Conservation (phyloP, 2,797 vertebrate genomes). For the Cynodonichthys magdalenae region DNA sequence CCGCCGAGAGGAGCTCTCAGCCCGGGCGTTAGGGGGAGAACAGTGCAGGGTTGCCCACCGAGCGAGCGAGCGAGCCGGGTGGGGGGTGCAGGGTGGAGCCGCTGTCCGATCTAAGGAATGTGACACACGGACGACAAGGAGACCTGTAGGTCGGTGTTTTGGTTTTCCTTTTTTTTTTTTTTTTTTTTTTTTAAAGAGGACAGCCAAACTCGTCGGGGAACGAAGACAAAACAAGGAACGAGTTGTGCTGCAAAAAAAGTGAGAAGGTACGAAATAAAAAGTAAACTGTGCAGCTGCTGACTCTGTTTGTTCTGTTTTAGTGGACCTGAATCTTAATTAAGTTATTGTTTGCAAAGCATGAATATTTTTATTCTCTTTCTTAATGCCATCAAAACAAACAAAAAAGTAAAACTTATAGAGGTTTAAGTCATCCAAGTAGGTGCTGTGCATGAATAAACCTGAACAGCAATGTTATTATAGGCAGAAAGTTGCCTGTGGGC, state of each 20-base stretch:
- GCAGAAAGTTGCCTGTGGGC: constrained; percentile 23
- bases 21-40: constrained; percentile 11
- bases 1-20: constrained; percentile 33
- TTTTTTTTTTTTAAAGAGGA: not conserved
- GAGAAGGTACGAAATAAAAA: constrained; percentile 54
- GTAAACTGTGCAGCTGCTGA: constrained; percentile 10
- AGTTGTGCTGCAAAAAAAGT: constrained; percentile 33
- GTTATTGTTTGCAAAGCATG: no score
- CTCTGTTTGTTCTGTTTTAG: no score
- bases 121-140: constrained; percentile 44
- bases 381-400: constrained; percentile 3
- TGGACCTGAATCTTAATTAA: no score
- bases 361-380: no score
- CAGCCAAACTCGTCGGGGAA: constrained; percentile 5
- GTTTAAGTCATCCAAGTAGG: constrained; percentile 44
- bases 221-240: constrained; percentile 11
- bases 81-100: constrained; percentile 40
- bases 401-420: constrained; percentile 27
- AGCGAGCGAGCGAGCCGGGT: constrained; percentile 5
- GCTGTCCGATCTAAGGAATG: constrained; percentile 60
- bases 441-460: constrained; percentile 38
- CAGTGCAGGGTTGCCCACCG: constrained; percentile 20
- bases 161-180: no score
- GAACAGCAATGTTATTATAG: constrained; percentile 29
- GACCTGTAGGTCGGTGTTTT: constrained; percentile 32